phyloP scores from a whole-genome alignment of 2,797 vertebrate genomes.

The Hafferia zeledoni region DNA sequence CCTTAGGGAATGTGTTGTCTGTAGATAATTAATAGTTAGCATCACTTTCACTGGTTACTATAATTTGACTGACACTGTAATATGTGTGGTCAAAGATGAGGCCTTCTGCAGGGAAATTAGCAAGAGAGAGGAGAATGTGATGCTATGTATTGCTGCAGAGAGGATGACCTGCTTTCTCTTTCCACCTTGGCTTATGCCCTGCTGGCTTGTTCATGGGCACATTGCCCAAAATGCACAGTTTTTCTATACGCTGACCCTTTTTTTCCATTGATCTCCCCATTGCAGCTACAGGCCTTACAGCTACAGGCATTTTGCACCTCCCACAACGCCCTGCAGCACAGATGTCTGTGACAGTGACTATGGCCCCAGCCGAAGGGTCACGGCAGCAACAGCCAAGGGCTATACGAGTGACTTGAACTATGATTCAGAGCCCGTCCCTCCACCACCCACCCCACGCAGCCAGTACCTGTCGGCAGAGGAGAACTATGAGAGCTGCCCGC shows the following conservation, averaged over 20 bases:
- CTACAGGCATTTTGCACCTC: constrained; percentile 95
- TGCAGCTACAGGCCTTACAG: constrained; percentile 92
- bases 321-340: constrained; percentile 96
- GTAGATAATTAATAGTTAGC: neutral
- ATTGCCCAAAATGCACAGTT: rapidly evolving
- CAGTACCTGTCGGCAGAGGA: constrained; percentile 97
- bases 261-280: neutral
- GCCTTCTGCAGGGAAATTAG: neutral
- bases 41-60: neutral
- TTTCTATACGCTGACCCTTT: rapidly evolving
- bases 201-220: rapidly evolving
- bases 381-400: constrained; percentile 80
- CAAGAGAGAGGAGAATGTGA: rapidly evolving
- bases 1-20: neutral
- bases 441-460: constrained; percentile 93
- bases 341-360: constrained; percentile 98
- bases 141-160: neutral
- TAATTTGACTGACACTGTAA: rapidly evolving
- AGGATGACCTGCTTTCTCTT: rapidly evolving
- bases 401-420: constrained; percentile 96
- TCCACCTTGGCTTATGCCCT: neutral
- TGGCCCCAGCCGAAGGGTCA: constrained; percentile 86
- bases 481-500: constrained; percentile 97
- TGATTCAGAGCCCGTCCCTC: constrained; percentile 95
- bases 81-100: neutral